Percentiles rank a stretch among this genome's conserved stretches.
Conservation (phyloP, 2,113 vertebrate species). For the Callospermophilus lateralis region DNA sequence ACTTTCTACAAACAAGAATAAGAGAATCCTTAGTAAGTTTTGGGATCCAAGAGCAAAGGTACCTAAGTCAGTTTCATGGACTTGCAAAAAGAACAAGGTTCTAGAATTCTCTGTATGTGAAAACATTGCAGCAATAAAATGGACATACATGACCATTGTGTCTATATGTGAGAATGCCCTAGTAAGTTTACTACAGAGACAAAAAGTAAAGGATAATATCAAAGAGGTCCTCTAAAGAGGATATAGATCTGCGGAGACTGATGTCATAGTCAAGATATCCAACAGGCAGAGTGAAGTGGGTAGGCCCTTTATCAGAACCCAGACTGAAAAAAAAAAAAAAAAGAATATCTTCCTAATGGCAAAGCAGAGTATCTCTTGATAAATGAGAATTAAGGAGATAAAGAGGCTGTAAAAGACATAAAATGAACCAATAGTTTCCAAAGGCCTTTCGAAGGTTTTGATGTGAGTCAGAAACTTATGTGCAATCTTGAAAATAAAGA, state of each 20-base stretch:
- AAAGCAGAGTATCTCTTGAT: background rate
- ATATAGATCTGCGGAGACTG: background rate
- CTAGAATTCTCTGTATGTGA: background rate
- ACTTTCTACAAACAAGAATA: background rate
- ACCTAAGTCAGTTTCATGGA: background rate
- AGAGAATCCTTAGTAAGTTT: background rate
- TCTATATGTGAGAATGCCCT: background rate
- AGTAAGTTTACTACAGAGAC: background rate
- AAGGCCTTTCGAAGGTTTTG: background rate
- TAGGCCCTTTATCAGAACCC: background rate
- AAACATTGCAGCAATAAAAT: background rate
- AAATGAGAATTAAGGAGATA: background rate
- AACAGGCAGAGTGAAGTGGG: background rate
- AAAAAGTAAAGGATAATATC: background rate
- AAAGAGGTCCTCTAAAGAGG: background rate
- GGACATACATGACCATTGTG: background rate
- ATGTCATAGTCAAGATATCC: too few relatives aligned
- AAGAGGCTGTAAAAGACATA: background rate
- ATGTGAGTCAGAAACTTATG: background rate
- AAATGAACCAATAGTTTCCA: background rate
- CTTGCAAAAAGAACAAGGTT: background rate
- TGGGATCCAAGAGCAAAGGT: background rate
- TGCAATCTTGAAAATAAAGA: background rate
- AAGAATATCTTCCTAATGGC: background rate
- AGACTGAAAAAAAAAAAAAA: background rate